Evolutionary conservation across 2,113 vertebrate species (phyloP).

Genomic region (Excalfactoria chinensis): DNA sequence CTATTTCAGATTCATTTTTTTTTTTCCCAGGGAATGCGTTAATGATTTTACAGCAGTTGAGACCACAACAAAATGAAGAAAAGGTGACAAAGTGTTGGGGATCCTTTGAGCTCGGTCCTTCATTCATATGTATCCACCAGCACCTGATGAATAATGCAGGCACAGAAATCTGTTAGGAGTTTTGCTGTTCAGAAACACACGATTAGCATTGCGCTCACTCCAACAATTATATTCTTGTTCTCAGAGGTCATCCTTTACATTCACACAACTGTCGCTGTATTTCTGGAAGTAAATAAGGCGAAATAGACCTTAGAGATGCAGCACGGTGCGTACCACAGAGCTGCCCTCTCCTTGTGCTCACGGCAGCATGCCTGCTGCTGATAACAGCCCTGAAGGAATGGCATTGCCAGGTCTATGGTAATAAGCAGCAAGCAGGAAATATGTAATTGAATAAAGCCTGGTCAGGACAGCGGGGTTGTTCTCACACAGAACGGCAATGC

Average conservation of each 20-base stretch:
- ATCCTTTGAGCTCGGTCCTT: conserved; percentile 37
- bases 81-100: conserved; percentile 32
- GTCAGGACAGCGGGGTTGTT: background rate
- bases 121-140: conserved; percentile 63
- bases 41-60: conserved; percentile 61
- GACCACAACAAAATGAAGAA: conserved; percentile 9
- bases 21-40: conserved; percentile 17
- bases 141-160: conserved; percentile 71
- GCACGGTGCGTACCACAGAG: fast-evolving
- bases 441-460: background rate
- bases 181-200: conserved; percentile 58
- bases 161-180: conserved; percentile 51
- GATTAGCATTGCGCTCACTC: conserved; percentile 56
- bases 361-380: fast-evolving
- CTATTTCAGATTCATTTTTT: background rate
- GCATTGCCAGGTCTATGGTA: background rate
- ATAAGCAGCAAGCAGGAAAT: background rate
- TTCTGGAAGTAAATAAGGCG: background rate
- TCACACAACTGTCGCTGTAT: background rate
- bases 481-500: background rate
- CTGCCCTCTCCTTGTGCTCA: background rate
- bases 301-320: background rate
- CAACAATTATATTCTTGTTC: conserved; percentile 37
- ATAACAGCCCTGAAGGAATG: background rate
- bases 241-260: conserved; percentile 61